Base-by-base conservation (phyloP, 2,113 vertebrate species). In the Rostratula benghalensis region DNA sequence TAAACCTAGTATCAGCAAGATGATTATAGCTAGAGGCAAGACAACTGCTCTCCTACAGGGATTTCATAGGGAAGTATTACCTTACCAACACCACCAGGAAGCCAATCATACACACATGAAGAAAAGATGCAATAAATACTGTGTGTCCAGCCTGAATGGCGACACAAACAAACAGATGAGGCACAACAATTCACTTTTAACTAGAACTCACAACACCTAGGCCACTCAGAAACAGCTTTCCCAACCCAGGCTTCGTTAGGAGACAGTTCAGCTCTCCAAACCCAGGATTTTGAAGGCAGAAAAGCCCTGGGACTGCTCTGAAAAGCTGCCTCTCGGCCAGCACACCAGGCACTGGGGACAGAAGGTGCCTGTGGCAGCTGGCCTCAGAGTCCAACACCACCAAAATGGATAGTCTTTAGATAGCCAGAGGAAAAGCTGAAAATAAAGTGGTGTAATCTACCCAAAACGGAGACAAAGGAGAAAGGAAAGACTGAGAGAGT, bases 11-110 rank as follows among this genome's bases (percentile, higher is more conserved):
- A 76, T 93, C 1, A 1, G 91, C 61, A 79, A 78, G 74, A 92
- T 92, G 61, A 93, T 93, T 91, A 91, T 35, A 80, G 94, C 87
- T 39, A 43, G 83, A 87, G 79, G 90, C 83, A 94, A 92, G 46
- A 50, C 45, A 94, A 90, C n/a, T 75, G 89, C 86, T 82, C 48
- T 82, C 63, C 90, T 53, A 37, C 14, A 25, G 69, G 77, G 83
- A 89, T 48, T 89, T n/a, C 13, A 13, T 10, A 76, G 37, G 33
- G 16, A 68, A 89, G 21, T n/a, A 76, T 37, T 81, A 64, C 23
- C 46, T 37, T 79, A 7, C 22, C 73, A 70, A 13, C 33, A 71
- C 19, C 46, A 71, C n/a, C 76, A 37, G 1, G 1, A 92, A 89
- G 41, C 59, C 19, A 54, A 67, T 31, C 25, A 65, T 5, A 81